Percentiles rank a stretch among this genome's conserved stretches.
These are phyloP conservation scores for Lepidurus apus DNA, from an alignment of 1,140 invertebrate species.

Conservation along the genomic window DNA sequence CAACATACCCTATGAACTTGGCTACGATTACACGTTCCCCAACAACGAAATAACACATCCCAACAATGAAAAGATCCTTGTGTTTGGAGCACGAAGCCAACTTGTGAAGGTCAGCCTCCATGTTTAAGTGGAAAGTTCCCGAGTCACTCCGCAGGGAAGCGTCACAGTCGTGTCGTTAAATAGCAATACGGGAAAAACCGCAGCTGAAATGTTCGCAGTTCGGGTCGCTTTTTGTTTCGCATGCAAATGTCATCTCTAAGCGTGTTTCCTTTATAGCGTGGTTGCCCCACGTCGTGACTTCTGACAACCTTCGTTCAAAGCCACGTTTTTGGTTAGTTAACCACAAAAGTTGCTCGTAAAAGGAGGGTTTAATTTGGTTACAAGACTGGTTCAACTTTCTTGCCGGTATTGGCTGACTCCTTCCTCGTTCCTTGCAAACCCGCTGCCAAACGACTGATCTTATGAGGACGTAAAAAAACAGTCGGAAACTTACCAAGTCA, in stretches of 20 bases:
- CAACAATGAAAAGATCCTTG: no score
- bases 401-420: no score
- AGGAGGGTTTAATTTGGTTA: background rate
- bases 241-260: background rate
- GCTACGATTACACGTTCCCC: background rate
- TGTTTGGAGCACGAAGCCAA: background rate
- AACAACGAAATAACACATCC: background rate
- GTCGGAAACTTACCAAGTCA: no score
- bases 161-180: background rate
- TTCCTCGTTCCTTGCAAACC: no score
- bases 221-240: background rate
- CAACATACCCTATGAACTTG: background rate
- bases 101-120: background rate
- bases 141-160: background rate
- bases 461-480: no score
- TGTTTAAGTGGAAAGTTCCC: background rate
- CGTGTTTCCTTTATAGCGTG: background rate
- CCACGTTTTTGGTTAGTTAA: background rate
- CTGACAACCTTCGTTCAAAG: background rate
- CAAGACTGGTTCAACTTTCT: no score
- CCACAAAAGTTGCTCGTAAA: background rate
- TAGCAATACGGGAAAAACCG: background rate
- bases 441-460: no score
- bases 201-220: background rate
- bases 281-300: background rate